phyloP scores from a whole-genome alignment of 2,797 vertebrate species.

The Mus caroli region DNA sequence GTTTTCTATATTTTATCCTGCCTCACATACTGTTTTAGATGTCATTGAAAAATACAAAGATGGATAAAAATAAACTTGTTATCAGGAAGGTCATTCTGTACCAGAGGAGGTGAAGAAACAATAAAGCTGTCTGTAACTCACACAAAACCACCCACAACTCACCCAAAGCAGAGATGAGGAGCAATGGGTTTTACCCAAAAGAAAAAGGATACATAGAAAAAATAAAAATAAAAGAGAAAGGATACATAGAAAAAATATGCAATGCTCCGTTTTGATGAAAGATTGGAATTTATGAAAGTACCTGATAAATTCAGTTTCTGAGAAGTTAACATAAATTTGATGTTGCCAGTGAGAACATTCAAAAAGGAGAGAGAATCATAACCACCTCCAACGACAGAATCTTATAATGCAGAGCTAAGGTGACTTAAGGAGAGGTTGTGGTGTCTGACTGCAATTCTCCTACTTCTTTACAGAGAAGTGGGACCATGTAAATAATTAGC shows the following conservation, averaged over 20 bases:
- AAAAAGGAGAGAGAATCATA: not conserved
- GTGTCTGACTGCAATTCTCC: not conserved
- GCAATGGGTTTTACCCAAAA: not conserved
- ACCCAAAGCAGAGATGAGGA: not conserved
- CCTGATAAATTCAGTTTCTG: not conserved
- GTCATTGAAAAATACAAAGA: not conserved
- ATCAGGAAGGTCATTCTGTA: not conserved
- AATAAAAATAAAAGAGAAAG: conserved; percentile 3
- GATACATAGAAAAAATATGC: not conserved
- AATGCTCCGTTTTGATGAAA: not conserved
- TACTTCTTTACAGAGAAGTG: not conserved
- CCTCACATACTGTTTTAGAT: not conserved
- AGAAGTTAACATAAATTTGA: conserved; percentile 10
- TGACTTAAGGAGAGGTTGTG: not conserved
- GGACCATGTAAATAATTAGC: not conserved
- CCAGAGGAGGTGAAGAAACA: not conserved
- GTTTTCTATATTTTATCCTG: not conserved
- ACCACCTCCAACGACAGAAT: not conserved
- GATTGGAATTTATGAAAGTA: not conserved
- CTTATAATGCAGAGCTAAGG: not conserved
- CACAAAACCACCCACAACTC: not conserved
- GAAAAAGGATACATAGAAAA: not conserved
- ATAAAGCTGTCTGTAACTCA: not conserved
- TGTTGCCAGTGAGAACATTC: not conserved
- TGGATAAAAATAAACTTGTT: not conserved